Evolutionary conservation across 2,888 invertebrate species (phyloP).

Genomic region (Sisyra terminalis): DNA sequence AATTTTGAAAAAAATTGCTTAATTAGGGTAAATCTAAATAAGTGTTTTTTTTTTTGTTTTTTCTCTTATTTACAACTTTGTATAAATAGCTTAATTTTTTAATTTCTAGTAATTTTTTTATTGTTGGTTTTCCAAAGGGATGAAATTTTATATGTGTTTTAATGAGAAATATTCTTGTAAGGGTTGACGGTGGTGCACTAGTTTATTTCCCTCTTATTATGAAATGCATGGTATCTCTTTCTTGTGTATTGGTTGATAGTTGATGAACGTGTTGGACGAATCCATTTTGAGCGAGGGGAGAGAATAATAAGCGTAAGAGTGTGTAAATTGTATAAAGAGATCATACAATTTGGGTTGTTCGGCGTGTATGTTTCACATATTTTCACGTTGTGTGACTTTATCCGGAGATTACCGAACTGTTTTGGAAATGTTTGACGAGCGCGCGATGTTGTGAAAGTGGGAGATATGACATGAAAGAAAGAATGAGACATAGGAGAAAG

Average conservation of each 20-base stretch:
- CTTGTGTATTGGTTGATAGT: no score
- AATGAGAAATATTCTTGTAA: not conserved
- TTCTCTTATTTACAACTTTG: no score
- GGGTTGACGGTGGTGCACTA: not conserved
- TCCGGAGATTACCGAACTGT: not conserved
- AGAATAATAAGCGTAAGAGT: not conserved
- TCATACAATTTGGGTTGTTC: no score
- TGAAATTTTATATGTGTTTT: no score
- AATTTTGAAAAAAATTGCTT: no score
- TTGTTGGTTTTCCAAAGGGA: no score
- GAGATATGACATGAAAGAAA: constrained; percentile 2
- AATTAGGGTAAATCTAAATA: no score
- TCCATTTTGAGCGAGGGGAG: constrained; percentile 2
- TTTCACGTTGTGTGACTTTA: not conserved
- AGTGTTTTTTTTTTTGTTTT: no score
- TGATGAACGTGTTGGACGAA: constrained; percentile 2
- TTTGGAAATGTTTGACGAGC: not conserved
- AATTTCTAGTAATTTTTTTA: no score
- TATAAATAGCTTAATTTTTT: no score
- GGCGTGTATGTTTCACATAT: no score
- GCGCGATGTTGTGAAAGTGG: not conserved
- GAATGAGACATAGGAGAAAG: constrained; percentile 1
- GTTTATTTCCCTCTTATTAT: not conserved
- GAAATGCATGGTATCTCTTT: constrained; percentile 1
- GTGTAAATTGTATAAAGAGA: no score